Base-by-base conservation (phyloP, 1,140 invertebrate species). In the Globodera rostochiensis region DNA sequence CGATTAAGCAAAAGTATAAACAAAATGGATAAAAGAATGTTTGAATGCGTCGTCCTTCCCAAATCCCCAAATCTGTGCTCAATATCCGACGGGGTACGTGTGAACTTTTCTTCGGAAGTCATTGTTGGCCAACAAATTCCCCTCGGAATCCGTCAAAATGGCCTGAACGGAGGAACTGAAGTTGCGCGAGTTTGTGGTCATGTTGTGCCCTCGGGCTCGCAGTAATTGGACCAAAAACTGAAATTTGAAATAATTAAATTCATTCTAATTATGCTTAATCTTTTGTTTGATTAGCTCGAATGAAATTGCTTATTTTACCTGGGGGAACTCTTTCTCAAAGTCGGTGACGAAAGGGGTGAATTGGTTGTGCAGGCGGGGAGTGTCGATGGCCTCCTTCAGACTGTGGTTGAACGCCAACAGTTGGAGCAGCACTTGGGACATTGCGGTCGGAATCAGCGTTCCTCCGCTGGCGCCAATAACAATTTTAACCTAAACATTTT, bases 391-490 rank as follows among this genome's bases (percentile, higher is more conserved):
- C 89, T 94, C 90, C 90, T 97, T 96, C 4, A 98, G 92, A 67
- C 93, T 92, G 78, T 96, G 92, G 0, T 92, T 93, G 88, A 97
- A 93, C 94, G 94, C 97, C 0, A 98, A 87, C 79, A 93, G 92
- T 53, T 94, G 92, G 25, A 95, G 92, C 25, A 94, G 91, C 6
- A 94, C 93, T 89, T 93, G 93, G 19, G 95, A 93, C 19, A 94
- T 92, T 45, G 94, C 92, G 0, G 95, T 94, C n/a, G 64, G 60
- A 79, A 98, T 98, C 90, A 94, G 94, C 0, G 94, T 94, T 0
- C 96, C 96, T 49, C 97, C 97, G 21, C 95, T 93, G 0, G 94
- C 94, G 0, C 96, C 96, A 49, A 96, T 92, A 0, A 94, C 93
- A 87, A 96, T 90, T 80, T 85, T 84, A 15, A 88, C 84, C 67